Base-by-base conservation (phyloP, 1,140 invertebrate species). In the Bactericera cockerelli region DNA sequence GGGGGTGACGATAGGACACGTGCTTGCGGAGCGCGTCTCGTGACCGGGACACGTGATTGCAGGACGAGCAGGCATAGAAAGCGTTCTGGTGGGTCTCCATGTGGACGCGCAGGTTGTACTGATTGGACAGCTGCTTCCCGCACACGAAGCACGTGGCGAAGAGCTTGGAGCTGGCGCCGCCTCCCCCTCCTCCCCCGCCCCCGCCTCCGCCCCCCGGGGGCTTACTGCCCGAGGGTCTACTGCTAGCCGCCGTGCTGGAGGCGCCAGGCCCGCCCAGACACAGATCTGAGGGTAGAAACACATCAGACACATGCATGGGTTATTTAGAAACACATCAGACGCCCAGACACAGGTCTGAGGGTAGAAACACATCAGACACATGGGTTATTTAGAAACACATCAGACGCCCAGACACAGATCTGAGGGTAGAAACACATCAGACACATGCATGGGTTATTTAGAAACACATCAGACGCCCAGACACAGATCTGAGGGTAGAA, bases 51-150 rank as follows among this genome's bases (percentile, higher is more conserved):
- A 90, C 87, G 67, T 90, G 88, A 21, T 79, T 81, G 72, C 87
- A 92, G 0, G 86, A 83, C 56, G 83, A 79, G 68, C 88, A 91
- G 21, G 87, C 86, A 69, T 78, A 82, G 58, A 83, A 81, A 60
- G 85, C 81, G 65, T 89, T 87, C 66, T 87, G 86, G 68, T 90
- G 87, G 14, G 87, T 90, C 68, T 91, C 89, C 79, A 91, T 83
- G 67, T 91, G 88, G 62, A 92, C 87, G 49, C 87, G 76, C 65
- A 91, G 72, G 72, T 92, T 92, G 71, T 92, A 92, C 69, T 89
- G 87, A 73, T 91, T 91, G 70, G 86, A 89, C 28, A 91, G 74
- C 60, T 88, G 84, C 71, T 91, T 91, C 64, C 85, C 82, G 72
- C 88, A 91, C 33, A 91, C 79, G 59, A 83, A 79, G 70, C 89